Conservation (phyloP, 2,888 invertebrate species). For the Rhagonycha lutea region DNA sequence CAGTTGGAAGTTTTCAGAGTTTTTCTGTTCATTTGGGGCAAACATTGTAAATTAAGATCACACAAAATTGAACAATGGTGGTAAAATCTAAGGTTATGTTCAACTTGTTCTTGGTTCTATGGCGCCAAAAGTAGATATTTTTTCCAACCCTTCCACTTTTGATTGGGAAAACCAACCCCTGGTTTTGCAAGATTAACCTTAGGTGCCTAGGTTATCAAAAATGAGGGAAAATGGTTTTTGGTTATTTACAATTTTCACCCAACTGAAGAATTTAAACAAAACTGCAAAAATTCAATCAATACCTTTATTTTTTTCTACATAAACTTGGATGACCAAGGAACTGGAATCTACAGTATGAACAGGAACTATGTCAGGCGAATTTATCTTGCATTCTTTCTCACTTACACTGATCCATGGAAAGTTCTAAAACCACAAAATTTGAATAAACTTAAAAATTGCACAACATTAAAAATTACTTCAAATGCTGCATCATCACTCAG, state of each 20-base stretch:
- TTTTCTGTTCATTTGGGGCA: neutral
- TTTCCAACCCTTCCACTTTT: neutral
- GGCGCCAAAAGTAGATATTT: neutral
- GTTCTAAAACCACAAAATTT: slow-evolving; percentile 43
- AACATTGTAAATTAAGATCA: neutral
- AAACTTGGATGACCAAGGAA: slow-evolving; percentile 51
- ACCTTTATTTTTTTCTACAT: slow-evolving; percentile 42
- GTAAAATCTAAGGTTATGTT: neutral
- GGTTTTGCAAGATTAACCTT: neutral
- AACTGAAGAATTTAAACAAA: neutral
- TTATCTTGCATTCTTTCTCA: slow-evolving; percentile 39
- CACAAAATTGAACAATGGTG: neutral
- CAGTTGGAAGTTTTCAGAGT: slow-evolving; percentile 26
- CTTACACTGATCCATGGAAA: slow-evolving; percentile 58
- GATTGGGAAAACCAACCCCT: neutral
- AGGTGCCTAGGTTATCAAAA: neutral
- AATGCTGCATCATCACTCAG: slow-evolving; percentile 60
- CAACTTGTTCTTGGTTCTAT: neutral
- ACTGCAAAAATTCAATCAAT: neutral
- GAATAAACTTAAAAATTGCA: slow-evolving; percentile 8
- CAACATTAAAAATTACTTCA: slow-evolving; percentile 43
- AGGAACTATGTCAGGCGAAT: slow-evolving; percentile 53
- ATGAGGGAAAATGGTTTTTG: neutral
- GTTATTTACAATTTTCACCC: neutral
- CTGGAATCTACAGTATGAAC: slow-evolving; percentile 54